Percentiles rank a stretch among this genome's conserved stretches.
Conservation (phyloP, 2,113 vertebrate genomes). For the Seriola quinqueradiata region DNA sequence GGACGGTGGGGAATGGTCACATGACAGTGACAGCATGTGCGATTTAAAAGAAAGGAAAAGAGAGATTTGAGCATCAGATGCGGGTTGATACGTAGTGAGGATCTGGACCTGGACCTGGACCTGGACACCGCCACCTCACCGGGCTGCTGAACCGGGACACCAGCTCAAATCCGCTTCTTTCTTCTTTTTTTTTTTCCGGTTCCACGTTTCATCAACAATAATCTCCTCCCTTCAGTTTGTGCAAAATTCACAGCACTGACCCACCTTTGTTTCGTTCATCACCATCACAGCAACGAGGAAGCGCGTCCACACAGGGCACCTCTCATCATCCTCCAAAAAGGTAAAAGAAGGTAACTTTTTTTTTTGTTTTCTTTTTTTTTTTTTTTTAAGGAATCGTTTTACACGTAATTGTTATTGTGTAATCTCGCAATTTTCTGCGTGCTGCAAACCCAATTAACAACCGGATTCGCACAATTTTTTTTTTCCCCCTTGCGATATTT, state of each 20-base stretch:
- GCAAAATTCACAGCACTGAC: slow-evolving; percentile 6
- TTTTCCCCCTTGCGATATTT: neutral
- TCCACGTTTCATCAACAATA: neutral
- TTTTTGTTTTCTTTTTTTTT: neutral
- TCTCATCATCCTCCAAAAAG: slow-evolving; percentile 12
- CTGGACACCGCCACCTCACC: neutral
- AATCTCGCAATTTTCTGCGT: slow-evolving; percentile 5
- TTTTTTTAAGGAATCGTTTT: neutral
- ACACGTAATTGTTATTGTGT: neutral
- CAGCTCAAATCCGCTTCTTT: neutral
- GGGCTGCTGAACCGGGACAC: neutral
- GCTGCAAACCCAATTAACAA: neutral
- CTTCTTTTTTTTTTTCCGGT: neutral
- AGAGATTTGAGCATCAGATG: slow-evolving; percentile 56
- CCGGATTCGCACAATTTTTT: rapidly evolving
- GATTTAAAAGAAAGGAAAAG: slow-evolving; percentile 61
- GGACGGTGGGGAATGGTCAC: slow-evolving; percentile 61
- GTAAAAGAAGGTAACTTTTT: slow-evolving; percentile 67
- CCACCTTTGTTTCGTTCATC: slow-evolving; percentile 10
- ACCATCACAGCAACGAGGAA: slow-evolving; percentile 4
- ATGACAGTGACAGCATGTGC: slow-evolving; percentile 68
- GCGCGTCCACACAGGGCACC: neutral
- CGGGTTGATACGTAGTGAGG: slow-evolving; percentile 12
- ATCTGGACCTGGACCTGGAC: neutral
- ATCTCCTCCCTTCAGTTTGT: neutral